Base-by-base conservation (phyloP, 1,140 invertebrate species). In the Agrypnia vestita region DNA sequence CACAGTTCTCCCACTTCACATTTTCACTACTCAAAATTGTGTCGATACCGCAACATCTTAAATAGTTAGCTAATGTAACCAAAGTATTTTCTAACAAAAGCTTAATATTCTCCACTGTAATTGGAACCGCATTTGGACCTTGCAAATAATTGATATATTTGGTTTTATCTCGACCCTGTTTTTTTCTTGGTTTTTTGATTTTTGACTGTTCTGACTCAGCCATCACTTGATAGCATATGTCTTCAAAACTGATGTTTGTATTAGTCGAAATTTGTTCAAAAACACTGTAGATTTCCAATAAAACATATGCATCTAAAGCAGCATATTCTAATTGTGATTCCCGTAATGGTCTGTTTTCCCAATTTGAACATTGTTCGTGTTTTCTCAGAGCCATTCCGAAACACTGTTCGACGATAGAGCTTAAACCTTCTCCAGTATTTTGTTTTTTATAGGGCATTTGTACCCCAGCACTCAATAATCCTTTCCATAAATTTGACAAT, bases 321-420 rank as follows among this genome's bases (percentile, higher is more conserved):
- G 94, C 95, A 89, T 96, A 96, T 78, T 87, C 86, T 19, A 95
- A 90, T 87, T 96, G 95, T 77, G 90, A 89, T 44, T 91, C 84
- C 25, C 94, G 85, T 9, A 96, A 86, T 7, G 95, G 95, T 83
- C 95, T 87, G 81, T 90, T 90, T 83, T 95, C 94, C 95, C 95
- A 96, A 87, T 96, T 93, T 0, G 94, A 95, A 88, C 95, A 94
- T 83, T 96, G 95, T 85, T 96, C 93, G 8, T 89, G 88, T 87
- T 96, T 96, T 84, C 94, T 91, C 0, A 96, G 84, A 49, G 91
- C 90, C 73, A 89, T 86, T 10, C 94, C 94, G 46, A 95, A 86
- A 84, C 93, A 93, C 4, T 92, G 85, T 76, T 92, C 89, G 0
- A 94, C 94, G 35, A 96, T 86, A 80, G 93, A 91, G 84, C 92